Conservation (phyloP, 1,140 invertebrate genomes). For the Carcinoscorpius rotundicauda region DNA sequence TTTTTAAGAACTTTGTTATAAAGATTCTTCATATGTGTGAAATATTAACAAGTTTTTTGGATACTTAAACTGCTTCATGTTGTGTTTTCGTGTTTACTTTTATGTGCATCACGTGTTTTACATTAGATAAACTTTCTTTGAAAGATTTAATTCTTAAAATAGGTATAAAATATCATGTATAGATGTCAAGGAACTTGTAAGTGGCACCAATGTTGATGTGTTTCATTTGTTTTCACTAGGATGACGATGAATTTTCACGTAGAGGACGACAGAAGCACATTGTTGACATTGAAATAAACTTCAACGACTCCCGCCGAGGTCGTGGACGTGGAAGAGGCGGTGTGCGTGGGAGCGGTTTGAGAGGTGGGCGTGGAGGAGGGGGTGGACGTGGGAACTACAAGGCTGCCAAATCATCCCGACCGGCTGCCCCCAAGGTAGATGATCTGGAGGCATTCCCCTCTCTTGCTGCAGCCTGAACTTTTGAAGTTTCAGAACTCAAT, state of each 20-base stretch:
- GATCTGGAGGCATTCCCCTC: constrained; percentile 91
- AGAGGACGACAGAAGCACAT: constrained; percentile 75
- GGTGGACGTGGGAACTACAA: constrained; percentile 19
- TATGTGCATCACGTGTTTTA: no score
- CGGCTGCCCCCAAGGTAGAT: constrained; percentile 78
- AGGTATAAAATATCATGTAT: no score
- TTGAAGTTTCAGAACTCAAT: no score
- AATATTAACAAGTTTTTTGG: no score
- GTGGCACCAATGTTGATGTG: no score
- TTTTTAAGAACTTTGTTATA: no score
- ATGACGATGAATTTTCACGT: constrained; percentile 55
- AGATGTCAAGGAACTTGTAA: no score
- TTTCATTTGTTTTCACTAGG: constrained; percentile 18
- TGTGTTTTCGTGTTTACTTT: no score
- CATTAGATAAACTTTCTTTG: no score
- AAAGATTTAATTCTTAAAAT: no score
- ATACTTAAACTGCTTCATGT: no score
- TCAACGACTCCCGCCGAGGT: constrained; percentile 62
- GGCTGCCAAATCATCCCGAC: constrained; percentile 26
- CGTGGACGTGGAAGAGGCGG: constrained; percentile 30
- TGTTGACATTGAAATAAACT: constrained; percentile 78
- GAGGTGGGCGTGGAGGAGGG: constrained; percentile 6
- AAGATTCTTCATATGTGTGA: no score
- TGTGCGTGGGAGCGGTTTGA: constrained; percentile 22
- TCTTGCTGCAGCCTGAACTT: constrained; percentile 41